These are phyloP conservation scores for Peromyscus maniculatus DNA, from an alignment of 2,113 vertebrate species.

Conservation along the genomic window DNA sequence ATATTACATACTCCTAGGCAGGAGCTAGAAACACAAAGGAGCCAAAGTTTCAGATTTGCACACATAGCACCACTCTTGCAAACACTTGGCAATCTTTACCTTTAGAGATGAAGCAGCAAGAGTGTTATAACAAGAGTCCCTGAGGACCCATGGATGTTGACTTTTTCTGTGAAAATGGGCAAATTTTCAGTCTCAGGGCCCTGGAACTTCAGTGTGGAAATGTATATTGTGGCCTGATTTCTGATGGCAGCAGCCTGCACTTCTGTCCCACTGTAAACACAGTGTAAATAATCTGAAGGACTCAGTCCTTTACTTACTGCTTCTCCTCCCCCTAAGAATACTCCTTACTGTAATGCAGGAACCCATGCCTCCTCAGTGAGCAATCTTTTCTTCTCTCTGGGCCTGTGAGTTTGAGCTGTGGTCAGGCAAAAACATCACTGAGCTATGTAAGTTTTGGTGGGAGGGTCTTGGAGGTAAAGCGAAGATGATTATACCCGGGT, in stretches of 20 bases:
- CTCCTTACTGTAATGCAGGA: neutral
- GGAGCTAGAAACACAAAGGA: neutral
- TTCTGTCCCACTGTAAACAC: slow-evolving; percentile 46
- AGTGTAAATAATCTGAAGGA: slow-evolving; percentile 43
- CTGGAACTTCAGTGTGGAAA: slow-evolving; percentile 3
- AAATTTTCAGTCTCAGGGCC: neutral
- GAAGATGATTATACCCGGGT: neutral
- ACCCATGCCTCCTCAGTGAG: neutral
- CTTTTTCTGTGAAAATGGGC: neutral
- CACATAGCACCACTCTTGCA: neutral
- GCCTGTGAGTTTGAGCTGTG: slow-evolving; percentile 43
- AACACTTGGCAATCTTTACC: slow-evolving; percentile 24
- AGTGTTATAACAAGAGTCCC: neutral
- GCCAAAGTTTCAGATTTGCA: slow-evolving; percentile 35
- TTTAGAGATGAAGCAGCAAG: slow-evolving; percentile 52
- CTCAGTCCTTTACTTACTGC: neutral
- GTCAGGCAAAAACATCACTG: neutral
- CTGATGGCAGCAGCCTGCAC: slow-evolving; percentile 44
- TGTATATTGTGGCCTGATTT: slow-evolving; percentile 21
- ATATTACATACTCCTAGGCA: slow-evolving; percentile 64
- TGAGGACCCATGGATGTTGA: slow-evolving; percentile 44
- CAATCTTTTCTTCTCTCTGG: neutral
- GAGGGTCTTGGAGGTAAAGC: neutral
- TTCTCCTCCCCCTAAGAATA: slow-evolving; percentile 29
- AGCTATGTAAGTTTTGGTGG: neutral